phyloP scores from a whole-genome alignment of 1,140 invertebrate species.

The Macrosteles quadrilineatus region DNA sequence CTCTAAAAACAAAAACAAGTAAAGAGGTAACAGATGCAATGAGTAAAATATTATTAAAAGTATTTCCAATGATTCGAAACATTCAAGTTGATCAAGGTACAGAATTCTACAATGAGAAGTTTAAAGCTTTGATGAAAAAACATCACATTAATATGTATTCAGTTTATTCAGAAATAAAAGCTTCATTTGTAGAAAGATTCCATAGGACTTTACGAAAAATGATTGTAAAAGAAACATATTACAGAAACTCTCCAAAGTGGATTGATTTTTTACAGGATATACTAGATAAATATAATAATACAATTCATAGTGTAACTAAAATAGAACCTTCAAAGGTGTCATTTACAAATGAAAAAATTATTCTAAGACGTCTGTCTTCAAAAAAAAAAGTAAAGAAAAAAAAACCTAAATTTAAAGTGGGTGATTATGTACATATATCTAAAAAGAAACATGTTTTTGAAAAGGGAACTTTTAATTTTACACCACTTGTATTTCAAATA shows the following conservation, averaged over 20 bases:
- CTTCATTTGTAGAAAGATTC: slow-evolving; percentile 50
- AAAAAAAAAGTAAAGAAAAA: too few relatives aligned
- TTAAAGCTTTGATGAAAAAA: slow-evolving; percentile 43
- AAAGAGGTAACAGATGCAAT: slow-evolving; percentile 40
- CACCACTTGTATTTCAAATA: too few relatives aligned
- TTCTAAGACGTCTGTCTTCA: too few relatives aligned
- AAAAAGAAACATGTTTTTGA: background rate
- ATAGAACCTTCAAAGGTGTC: background rate
- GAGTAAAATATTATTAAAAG: background rate
- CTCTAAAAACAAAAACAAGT: slow-evolving; percentile 44
- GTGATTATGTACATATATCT: background rate
- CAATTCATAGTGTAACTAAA: slow-evolving; percentile 16
- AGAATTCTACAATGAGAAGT: slow-evolving; percentile 45
- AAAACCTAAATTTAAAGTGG: background rate
- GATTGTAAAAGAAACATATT: slow-evolving; percentile 49
- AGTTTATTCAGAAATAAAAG: slow-evolving; percentile 48
- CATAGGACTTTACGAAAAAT: slow-evolving; percentile 48
- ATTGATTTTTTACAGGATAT: slow-evolving; percentile 42
- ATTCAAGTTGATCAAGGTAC: slow-evolving; percentile 45
- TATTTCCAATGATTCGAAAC: background rate
- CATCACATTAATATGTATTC: slow-evolving; percentile 48
- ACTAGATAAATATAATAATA: slow-evolving; percentile 48
- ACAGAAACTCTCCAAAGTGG: slow-evolving; percentile 36
- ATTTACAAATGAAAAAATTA: background rate
- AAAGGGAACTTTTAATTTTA: too few relatives aligned